Conservation (phyloP, 1,140 invertebrate species). For the Anastrepha obliqua region DNA sequence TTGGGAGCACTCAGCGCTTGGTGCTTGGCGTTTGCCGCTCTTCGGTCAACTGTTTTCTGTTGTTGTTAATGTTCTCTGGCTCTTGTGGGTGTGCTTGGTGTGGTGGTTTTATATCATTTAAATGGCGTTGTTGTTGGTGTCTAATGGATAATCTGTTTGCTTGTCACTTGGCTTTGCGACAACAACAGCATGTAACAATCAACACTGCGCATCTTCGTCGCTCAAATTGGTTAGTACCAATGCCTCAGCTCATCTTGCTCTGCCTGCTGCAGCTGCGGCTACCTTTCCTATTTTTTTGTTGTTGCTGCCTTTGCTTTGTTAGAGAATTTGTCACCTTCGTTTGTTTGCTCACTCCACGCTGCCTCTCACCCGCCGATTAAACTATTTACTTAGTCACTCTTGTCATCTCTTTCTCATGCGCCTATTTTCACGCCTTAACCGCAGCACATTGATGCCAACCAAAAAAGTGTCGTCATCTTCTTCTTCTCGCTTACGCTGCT, state of each 20-base stretch:
- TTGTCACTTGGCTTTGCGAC: conserved; percentile 13
- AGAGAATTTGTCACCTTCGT: conserved; percentile 24
- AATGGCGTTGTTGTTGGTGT: background rate
- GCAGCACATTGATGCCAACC: background rate
- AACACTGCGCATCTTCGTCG: conserved; percentile 29
- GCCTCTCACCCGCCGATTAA: background rate
- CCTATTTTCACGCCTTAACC: conserved; percentile 35
- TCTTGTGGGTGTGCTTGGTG: background rate
- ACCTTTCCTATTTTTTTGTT: background rate
- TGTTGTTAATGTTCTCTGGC: background rate
- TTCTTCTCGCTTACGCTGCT: background rate
- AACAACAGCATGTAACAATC: background rate
- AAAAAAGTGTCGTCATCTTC: conserved; percentile 4
- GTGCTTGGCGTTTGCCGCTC: background rate
- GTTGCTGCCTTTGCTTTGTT: conserved; percentile 7
- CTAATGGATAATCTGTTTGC: conserved; percentile 50
- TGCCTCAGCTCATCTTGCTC: background rate
- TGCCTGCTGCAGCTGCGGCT: too few species aligned
- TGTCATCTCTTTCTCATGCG: conserved; percentile 45
- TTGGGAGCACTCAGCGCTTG: background rate
- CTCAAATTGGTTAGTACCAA: background rate
- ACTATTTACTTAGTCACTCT: background rate
- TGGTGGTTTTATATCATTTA: background rate
- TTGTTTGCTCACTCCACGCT: background rate
- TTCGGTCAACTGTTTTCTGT: background rate